Base-by-base conservation (phyloP, 2,113 vertebrate genomes). In the Pelecanus crispus region DNA sequence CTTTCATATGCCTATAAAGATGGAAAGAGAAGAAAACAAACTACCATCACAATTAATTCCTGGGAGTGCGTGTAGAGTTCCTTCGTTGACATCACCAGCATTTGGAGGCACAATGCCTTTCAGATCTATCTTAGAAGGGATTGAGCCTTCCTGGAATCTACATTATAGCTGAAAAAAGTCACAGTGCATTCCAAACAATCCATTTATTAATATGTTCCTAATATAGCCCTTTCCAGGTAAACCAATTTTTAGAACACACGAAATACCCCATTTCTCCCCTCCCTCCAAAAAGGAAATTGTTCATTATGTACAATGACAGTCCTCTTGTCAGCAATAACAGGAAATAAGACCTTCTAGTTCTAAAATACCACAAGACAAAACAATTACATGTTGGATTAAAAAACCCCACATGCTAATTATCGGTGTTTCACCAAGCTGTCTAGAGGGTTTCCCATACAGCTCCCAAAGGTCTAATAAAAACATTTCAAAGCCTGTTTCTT, bases 1-100 rank as follows among this genome's bases (percentile, higher is more conserved):
- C 98, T 98, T 47, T 98, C 98, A n/a, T 99, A 99, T 20, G 99
- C 99, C 99, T 99, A 32, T 1, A 45, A 28, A 17, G 5, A 61
- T 4, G 17, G n/a, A 17, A 44, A 58, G 55, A 68, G 59, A 81
- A 68, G 47, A 61, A 92, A 88, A 10, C 32, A 53, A 17, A 13
- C 11, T 58, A 15, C 16, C 32, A 78, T 1, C 47, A 47, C 36
- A 68, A 21, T 24, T 56, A 24, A 87, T 25, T 85, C 70, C 42
- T 10, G 3, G 55, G 42, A 22, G 11, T 5, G 6, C 18, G 11
- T 0, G 0, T 5, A 29, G 3, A 25, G 20, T 7, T 71, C 45
- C 40, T 63, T 32, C 4, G 0, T 0, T 15, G 34, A 13, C 50
- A 49, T 3, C 63, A 34, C 12, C 71, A 58, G 58, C n/a, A 24